Base-by-base conservation (phyloP, 2,888 invertebrate species). In the Ommatoiulus sabulosus region DNA sequence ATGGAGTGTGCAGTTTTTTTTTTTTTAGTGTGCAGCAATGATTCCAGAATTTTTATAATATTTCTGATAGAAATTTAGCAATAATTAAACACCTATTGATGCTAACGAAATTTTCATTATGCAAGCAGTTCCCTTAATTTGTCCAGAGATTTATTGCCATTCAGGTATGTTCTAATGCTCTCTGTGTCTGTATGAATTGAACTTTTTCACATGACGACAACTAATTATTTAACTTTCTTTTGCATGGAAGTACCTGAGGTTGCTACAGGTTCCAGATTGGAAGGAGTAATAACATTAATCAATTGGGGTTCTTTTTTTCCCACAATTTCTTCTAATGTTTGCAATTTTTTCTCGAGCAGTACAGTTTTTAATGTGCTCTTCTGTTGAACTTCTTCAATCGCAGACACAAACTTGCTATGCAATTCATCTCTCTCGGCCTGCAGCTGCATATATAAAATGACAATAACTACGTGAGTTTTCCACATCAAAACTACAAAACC, bases 361-460 rank as follows among this genome's bases (percentile, higher is more conserved):
- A 97, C 95, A 90, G 96, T 96, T 92, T 96, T 97, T 91, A 96
- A 92, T 6, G 96, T 95, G 0, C 96, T 95, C 92, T 96, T 96
- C 92, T 97, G 97, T 92, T 98, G 97, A 4, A 97, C 95, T 91
- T 98, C 97, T 84, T 97, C 93, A 87, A 98, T 95, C 0, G 97
- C 96, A 90, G 95, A 95, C 12, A 97, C 95, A 92, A 98, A 97
- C 92, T 95, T 94, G 4, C 94, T 92, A 91, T 97, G 96, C 43
- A 98, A 92, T 88, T 96, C 96, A 91, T 97, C 96, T 15, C 97
- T 94, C 92, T 98, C 97, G 0, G 93, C 93, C 90, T 95, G 93
- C 0, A 96, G 91, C 93, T 94, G 90, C 12, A 91, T 88, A 88
- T 57, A 85, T 3, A 84, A 44, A 63, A 86, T 63, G 12, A 87